Evolutionary conservation across 2,113 vertebrate species (phyloP).

Genomic region (Hemiprocne comata): DNA sequence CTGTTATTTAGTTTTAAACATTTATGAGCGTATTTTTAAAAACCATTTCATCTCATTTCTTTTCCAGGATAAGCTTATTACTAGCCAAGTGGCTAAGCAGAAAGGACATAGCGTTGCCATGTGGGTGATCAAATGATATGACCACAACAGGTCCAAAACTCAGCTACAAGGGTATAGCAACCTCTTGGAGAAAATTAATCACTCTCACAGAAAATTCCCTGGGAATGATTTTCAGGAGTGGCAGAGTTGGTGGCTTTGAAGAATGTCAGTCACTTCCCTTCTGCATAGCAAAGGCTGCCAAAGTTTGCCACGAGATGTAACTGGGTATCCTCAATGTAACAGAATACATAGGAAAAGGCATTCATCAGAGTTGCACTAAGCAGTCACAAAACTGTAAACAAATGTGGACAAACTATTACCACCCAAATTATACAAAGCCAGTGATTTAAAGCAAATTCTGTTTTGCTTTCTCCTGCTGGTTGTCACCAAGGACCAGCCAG

Average conservation of each 20-base stretch:
- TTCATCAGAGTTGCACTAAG: not conserved
- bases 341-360: not conserved
- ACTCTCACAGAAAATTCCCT: conserved; percentile 11
- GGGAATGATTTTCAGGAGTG: conserved; percentile 25
- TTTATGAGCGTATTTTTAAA: not conserved
- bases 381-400: not conserved
- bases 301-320: not conserved
- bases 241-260: conserved; percentile 18
- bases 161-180: not conserved
- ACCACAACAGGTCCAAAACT: conserved; percentile 23
- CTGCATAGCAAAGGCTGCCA: not conserved
- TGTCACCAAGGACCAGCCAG: not conserved
- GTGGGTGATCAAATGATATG: conserved; percentile 25
- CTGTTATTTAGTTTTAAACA: conserved; percentile 2
- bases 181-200: conserved; percentile 41
- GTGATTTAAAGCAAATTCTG: not conserved
- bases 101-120: not conserved
- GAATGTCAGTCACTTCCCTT: conserved; percentile 44
- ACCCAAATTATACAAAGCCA: not conserved
- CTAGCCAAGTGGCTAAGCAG: not conserved
- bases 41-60: conserved; percentile 24
- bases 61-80: conserved; percentile 44
- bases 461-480: not conserved
- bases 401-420: not conserved
- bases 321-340: not conserved